Percentiles rank a stretch among this genome's conserved stretches.
Evolutionary conservation across 2,797 vertebrate species (phyloP).

Genomic region (Protosalanx chinensis): DNA sequence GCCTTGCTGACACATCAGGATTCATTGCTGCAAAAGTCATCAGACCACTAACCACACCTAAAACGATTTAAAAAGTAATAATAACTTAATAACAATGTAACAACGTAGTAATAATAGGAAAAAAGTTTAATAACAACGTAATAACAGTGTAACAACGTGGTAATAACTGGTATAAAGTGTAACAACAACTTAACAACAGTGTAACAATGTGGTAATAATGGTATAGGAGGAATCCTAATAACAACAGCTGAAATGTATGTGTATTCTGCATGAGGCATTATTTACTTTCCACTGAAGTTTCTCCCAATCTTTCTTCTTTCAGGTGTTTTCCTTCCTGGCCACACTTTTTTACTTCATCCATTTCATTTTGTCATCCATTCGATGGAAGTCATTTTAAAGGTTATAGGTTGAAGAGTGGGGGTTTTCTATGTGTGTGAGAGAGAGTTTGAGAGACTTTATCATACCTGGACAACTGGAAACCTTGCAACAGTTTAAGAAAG

Average conservation of each 20-base stretch:
- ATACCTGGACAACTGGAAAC: background rate
- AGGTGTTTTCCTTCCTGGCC: slow-evolving; percentile 4
- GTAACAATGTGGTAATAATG: too few species aligned
- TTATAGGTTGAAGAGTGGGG: background rate
- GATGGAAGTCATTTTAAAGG: background rate
- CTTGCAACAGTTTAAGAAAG: background rate
- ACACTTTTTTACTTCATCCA: background rate
- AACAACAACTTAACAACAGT: too few species aligned
- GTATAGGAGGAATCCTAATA: background rate
- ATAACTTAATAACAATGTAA: too few species aligned
- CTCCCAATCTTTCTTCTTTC: background rate
- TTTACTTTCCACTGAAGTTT: background rate
- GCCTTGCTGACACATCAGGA: too few species aligned
- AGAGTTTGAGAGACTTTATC: background rate
- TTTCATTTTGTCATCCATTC: slow-evolving; percentile 4
- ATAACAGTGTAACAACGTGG: too few species aligned
- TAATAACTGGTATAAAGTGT: too few species aligned
- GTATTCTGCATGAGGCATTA: background rate
- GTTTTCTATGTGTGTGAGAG: background rate
- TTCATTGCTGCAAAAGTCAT: too few species aligned
- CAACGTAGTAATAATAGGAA: too few species aligned
- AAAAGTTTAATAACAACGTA: too few species aligned
- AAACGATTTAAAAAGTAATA: too few species aligned
- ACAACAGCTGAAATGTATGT: background rate
- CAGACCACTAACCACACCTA: too few species aligned